phyloP scores from a whole-genome alignment of 2,797 vertebrate genomes.

The Psittacula echo region DNA sequence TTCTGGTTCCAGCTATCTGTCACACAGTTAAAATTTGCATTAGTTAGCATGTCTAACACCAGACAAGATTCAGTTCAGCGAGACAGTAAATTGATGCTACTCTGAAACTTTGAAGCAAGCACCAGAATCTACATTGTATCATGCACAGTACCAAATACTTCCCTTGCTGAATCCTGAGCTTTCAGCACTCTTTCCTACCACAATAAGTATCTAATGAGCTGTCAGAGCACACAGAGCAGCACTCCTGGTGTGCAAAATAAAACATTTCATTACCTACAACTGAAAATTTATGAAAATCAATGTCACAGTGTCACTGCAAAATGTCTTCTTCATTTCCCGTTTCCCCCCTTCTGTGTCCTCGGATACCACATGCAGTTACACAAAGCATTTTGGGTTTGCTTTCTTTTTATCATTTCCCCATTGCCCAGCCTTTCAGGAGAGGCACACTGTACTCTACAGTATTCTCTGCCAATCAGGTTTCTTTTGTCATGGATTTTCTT shows the following conservation, averaged over 20 bases:
- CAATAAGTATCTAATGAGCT: not conserved
- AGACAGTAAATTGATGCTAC: constrained; percentile 55
- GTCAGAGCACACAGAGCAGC: not conserved
- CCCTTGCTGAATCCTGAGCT: not conserved
- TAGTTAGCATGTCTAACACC: constrained; percentile 29
- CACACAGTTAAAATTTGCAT: constrained; percentile 54
- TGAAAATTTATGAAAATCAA: constrained; percentile 18
- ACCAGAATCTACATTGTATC: not conserved
- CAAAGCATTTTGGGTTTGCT: not conserved
- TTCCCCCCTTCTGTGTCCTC: not conserved
- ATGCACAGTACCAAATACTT: not conserved
- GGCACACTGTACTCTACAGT: not conserved
- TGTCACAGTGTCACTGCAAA: not conserved
- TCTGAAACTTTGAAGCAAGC: constrained; percentile 39
- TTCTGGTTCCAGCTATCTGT: constrained; percentile 56
- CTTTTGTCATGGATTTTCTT: not conserved
- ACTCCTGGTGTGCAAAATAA: not conserved
- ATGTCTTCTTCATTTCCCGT: not conserved
- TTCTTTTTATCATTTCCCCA: not conserved
- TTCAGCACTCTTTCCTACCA: not conserved
- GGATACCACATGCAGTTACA: not conserved
- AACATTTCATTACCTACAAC: not conserved
- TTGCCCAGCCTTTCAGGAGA: not conserved
- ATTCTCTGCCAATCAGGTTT: not conserved
- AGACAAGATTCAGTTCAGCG: constrained; percentile 26